A percentile compares a stretch with the other conserved stretches of the same genome.
Conservation (phyloP, 2,888 invertebrate species). For the Eupithecia insigniata region DNA sequence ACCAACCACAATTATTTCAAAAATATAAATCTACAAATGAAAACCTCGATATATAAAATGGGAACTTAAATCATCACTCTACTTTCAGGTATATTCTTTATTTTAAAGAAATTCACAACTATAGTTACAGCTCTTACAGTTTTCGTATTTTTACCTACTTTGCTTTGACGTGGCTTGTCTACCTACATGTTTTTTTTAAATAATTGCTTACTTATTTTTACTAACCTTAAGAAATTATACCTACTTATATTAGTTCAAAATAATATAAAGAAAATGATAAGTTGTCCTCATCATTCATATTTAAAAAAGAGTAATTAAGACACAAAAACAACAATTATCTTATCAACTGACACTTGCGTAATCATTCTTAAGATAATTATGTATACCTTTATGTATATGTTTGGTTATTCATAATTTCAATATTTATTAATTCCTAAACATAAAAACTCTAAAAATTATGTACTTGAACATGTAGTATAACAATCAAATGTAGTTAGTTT, state of each 20-base stretch:
- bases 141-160: background rate
- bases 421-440: background rate
- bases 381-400: background rate
- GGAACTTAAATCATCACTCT: background rate
- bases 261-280: background rate
- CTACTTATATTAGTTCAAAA: background rate
- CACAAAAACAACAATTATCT: background rate
- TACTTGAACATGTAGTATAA: no score
- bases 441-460: background rate
- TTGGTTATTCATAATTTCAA: background rate
- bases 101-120: background rate
- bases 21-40: background rate
- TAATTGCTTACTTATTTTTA: no score
- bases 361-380: background rate
- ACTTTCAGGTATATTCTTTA: background rate
- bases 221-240: no score
- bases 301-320: conserved; percentile 5
- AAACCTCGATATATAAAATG: background rate
- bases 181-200: background rate
- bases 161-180: no score
- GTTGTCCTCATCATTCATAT: background rate
- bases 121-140: no score
- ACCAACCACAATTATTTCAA: no score
- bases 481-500: background rate
- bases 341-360: conserved; percentile 2